A percentile compares a stretch with the other conserved stretches of the same genome.
Evolutionary conservation across 1,140 invertebrate genomes (phyloP).

Genomic region (Gerris buenoi): DNA sequence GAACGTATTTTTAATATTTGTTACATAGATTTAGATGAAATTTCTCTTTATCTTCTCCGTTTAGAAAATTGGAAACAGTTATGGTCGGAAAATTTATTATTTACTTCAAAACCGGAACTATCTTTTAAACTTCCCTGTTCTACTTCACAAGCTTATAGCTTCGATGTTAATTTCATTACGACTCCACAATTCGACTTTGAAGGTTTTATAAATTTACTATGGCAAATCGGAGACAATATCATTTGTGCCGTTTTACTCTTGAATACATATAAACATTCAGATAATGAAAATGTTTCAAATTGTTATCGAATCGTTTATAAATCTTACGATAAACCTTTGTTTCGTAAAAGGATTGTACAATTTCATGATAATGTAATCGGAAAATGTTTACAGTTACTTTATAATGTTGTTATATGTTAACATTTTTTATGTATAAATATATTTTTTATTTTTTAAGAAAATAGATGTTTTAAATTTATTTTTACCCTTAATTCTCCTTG

Average conservation of each 20-base stretch:
- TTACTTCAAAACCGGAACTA: not conserved
- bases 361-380: slow-evolving; percentile 31
- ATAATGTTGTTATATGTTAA: slow-evolving; percentile 24
- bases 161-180: slow-evolving; percentile 29
- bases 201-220: slow-evolving; percentile 27
- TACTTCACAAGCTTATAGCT: slow-evolving; percentile 26
- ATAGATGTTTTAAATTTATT: not conserved
- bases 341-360: slow-evolving; percentile 28
- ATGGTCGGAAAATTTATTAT: not conserved
- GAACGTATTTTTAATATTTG: no score
- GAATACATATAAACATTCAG: slow-evolving; percentile 24
- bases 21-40: not conserved
- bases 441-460: slow-evolving; percentile 8
- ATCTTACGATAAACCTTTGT: slow-evolving; percentile 28
- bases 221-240: slow-evolving; percentile 28
- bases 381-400: slow-evolving; percentile 26
- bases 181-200: slow-evolving; percentile 20
- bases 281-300: slow-evolving; percentile 23
- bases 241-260: slow-evolving; percentile 28
- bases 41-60: not conserved
- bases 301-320: slow-evolving; percentile 33
- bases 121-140: not conserved
- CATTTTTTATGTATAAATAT: not conserved
- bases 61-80: slow-evolving; percentile 5
- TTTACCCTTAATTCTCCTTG: not conserved